Conservation (phyloP, 2,113 vertebrate species). For the Upupa epops region DNA sequence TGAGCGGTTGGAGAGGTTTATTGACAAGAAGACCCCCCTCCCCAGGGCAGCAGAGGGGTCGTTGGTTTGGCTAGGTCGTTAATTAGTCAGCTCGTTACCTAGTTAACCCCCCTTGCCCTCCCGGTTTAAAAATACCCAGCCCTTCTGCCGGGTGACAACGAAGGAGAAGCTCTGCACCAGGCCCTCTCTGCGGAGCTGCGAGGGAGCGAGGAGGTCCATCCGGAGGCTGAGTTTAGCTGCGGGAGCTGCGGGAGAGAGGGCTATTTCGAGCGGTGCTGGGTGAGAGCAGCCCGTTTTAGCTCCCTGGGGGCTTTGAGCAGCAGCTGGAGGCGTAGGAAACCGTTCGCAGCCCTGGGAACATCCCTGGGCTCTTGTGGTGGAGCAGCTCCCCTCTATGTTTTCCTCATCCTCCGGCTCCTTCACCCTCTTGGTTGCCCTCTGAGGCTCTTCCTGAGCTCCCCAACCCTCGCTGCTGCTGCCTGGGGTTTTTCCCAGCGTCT, state of each 20-base stretch:
- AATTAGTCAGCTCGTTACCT: not conserved
- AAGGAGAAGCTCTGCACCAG: constrained; percentile 22
- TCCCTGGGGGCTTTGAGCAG: not conserved
- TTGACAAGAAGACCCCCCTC: not conserved
- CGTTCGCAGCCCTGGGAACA: accelerated
- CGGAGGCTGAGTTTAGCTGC: not conserved
- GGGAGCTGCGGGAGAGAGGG: not conserved
- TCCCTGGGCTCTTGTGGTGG: accelerated
- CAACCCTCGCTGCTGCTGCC: not conserved
- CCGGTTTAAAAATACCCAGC: constrained; percentile 62
- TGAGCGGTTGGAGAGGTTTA: too few relatives aligned
- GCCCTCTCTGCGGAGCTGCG: not conserved
- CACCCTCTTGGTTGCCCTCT: accelerated
- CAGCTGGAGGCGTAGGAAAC: accelerated
- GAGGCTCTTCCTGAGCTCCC: not conserved
- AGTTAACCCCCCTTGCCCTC: not conserved
- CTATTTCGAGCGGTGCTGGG: not conserved
- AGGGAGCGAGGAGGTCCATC: constrained; percentile 1
- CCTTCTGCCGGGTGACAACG: not conserved
- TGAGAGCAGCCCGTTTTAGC: not conserved
- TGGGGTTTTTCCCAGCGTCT: accelerated
- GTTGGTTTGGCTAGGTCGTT: too few relatives aligned
- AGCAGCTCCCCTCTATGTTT: not conserved
- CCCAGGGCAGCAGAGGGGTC: not conserved
- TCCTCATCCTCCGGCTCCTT: not conserved